Conservation (phyloP, 2,113 vertebrate species). For the Pseudolaguvia tuberculata region DNA sequence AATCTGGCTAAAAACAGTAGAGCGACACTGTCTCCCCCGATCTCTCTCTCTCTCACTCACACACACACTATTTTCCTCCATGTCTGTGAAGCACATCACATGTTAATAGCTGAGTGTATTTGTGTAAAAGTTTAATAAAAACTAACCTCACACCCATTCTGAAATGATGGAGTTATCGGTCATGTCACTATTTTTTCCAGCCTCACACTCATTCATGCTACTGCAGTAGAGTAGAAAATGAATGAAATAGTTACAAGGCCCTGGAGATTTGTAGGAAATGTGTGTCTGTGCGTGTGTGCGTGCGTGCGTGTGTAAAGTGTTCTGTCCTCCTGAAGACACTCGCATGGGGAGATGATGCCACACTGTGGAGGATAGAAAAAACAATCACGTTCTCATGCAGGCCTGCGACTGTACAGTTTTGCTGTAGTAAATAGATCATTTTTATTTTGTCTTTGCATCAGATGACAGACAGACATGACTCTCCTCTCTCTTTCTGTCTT, state of each 20-base stretch:
- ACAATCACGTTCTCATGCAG: background rate
- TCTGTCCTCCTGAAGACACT: background rate
- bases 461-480: background rate
- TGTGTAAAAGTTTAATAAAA: too few relatives aligned
- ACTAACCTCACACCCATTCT: too few relatives aligned
- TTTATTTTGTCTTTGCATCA: background rate
- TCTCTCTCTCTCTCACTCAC: conserved; percentile 36
- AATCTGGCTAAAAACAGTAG: conserved; percentile 52
- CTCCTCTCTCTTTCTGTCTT: too few relatives aligned
- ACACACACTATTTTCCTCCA: background rate
- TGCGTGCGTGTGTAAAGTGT: background rate
- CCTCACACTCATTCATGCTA: background rate
- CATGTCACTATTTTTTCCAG: too few relatives aligned
- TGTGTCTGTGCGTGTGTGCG: too few relatives aligned
- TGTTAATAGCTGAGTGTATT: too few relatives aligned
- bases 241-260: background rate
- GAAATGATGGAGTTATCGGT: too few relatives aligned
- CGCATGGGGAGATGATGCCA: conserved; percentile 40
- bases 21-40: conserved; percentile 30
- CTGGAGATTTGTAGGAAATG: background rate
- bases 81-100: background rate
- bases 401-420: too few relatives aligned
- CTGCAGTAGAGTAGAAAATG: background rate
- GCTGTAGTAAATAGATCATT: too few relatives aligned
- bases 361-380: conserved; percentile 39